A percentile compares a stretch with the other conserved stretches of the same genome.
Conservation (phyloP, 2,797 vertebrate genomes). For the Odontamblyopus rebecca region DNA sequence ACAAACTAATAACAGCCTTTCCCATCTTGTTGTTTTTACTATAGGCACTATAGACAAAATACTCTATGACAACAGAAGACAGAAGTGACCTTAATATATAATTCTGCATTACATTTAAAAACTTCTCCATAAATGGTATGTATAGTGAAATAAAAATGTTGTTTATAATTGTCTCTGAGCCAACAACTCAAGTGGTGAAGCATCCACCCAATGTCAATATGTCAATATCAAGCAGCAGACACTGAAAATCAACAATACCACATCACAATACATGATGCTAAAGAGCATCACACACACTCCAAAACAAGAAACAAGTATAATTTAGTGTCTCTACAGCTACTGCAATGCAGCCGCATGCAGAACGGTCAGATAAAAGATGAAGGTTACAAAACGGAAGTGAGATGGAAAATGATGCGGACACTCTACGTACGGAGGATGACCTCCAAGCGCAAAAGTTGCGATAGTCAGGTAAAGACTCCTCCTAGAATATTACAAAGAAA, state of each 20-base stretch:
- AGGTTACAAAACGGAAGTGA: conserved; percentile 50
- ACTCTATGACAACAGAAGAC: conserved; percentile 11
- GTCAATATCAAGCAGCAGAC: conserved; percentile 25
- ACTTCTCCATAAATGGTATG: background rate
- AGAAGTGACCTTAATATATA: background rate
- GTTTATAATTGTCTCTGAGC: conserved; percentile 11
- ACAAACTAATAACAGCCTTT: background rate
- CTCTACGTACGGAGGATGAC: conserved; percentile 74
- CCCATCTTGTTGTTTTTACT: background rate
- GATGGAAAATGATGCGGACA: conserved; percentile 49
- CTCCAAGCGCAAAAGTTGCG: conserved; percentile 76
- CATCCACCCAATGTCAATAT: conserved; percentile 16
- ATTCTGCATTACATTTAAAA: background rate
- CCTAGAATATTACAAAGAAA: conserved; percentile 56
- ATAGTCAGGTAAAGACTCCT: conserved; percentile 67
- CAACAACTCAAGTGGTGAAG: conserved; percentile 5
- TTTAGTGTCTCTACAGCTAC: conserved; percentile 43
- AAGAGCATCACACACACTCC: conserved; percentile 21
- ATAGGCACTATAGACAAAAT: background rate
- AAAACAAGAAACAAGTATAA: conserved; percentile 28
- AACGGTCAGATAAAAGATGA: conserved; percentile 14
- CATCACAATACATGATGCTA: conserved; percentile 38
- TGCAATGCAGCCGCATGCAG: conserved; percentile 49
- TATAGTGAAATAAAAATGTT: background rate
- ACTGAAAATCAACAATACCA: conserved; percentile 13